Base-by-base conservation (phyloP, 2,797 vertebrate genomes). In the Trematomus bernacchii region DNA sequence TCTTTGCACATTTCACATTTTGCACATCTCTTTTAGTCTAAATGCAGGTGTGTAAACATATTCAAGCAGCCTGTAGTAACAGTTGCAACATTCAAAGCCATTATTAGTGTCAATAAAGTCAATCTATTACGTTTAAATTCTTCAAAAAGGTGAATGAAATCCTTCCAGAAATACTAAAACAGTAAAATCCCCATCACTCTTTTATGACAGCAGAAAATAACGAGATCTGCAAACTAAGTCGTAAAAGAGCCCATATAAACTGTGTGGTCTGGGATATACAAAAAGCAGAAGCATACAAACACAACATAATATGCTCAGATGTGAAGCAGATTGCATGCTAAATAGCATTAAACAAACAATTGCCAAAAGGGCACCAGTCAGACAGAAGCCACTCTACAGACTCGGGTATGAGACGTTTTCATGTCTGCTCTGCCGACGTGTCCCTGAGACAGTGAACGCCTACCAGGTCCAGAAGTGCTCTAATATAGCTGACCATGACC, bases 401-500 rank as follows among this genome's bases (percentile, higher is more conserved):
- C 19, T 47, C 10, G 1, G 10, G n/a, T n/a, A n/a, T n/a, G n/a
- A 58, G 37, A 47, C 33, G 43, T 69, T 46, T n/a, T 11, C 11
- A 37, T 14, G 27, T 74, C 52, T 63, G 13, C 50, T 23, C 59
- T 73, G 42, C 48, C 23, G 12, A 7, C 8, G 37, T 67, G 23
- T 19, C 44, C 21, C 6, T 55, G 18, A 71, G 21, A 23, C 55
- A 10, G 42, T 12, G 13, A 65, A 19, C 23, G 42, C 11, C n/a
- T 1, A 16, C 3, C 4, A 54, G 47, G 23, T 44, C 54, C 62
- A 73, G 61, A 66, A 9, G 19, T 8, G 14, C 18, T 61, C 58
- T 61, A 13, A 27, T 21, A 66, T 11, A 44, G 16, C 47, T 48
- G 60, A 30, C 60, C 7, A 0, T 71, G 59, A 85, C 83, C 72